These are phyloP conservation scores for Acanthornis magna DNA, from an alignment of 2,797 vertebrate genomes.

Conservation along the genomic window DNA sequence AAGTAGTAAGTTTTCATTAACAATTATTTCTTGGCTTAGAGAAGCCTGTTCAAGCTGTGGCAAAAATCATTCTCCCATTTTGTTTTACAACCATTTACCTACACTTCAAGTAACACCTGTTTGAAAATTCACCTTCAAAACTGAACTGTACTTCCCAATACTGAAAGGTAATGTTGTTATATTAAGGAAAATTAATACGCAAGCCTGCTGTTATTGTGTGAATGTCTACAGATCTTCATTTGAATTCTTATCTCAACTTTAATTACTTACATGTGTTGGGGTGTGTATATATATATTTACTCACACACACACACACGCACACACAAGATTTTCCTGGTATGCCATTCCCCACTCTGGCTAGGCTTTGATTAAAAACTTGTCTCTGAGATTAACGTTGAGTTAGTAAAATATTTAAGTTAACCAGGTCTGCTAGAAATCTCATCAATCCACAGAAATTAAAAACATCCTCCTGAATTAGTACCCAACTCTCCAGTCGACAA, in stretches of 20 bases:
- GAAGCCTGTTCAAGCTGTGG: neutral
- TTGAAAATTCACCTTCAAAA: neutral
- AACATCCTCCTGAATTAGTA: neutral
- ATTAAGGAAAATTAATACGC: neutral
- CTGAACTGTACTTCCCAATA: neutral
- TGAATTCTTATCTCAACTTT: neutral
- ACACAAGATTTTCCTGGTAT: neutral
- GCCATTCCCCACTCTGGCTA: neutral
- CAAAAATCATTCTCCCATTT: neutral
- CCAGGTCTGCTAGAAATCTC: neutral
- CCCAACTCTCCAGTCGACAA: neutral
- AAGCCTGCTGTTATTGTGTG: neutral
- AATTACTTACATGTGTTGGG: neutral
- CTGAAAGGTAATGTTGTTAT: neutral
- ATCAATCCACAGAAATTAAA: neutral
- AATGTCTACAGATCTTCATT: neutral
- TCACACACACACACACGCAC: too few relatives aligned
- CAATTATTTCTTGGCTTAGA: neutral
- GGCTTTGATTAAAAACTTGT: neutral
- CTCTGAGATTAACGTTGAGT: neutral
- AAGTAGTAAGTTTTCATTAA: neutral
- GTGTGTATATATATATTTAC: rapidly evolving
- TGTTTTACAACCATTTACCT: neutral
- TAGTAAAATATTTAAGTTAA: neutral
- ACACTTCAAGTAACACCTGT: neutral